Conservation (phyloP, 2,888 invertebrate genomes). For the Euplagia quadripunctaria region DNA sequence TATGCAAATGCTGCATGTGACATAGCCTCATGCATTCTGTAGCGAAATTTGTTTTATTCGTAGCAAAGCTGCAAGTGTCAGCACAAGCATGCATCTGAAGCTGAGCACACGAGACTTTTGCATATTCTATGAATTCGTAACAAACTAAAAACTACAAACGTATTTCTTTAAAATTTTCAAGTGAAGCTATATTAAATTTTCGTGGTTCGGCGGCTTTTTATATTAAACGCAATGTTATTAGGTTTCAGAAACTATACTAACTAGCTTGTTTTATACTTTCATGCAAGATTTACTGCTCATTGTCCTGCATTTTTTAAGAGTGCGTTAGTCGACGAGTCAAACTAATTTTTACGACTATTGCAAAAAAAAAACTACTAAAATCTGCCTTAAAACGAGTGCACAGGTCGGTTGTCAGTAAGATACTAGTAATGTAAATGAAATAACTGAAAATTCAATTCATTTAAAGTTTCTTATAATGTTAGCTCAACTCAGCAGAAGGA, state of each 20-base stretch:
- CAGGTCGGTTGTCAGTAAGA: no score
- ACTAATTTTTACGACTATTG: no score
- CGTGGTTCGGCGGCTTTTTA: slow-evolving; percentile 38
- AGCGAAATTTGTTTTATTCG: slow-evolving; percentile 12
- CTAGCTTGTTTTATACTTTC: slow-evolving; percentile 25
- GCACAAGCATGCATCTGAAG: slow-evolving; percentile 14
- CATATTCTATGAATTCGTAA: slow-evolving; percentile 29
- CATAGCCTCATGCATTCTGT: neutral
- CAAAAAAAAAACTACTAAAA: no score
- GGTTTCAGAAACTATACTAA: slow-evolving; percentile 24
- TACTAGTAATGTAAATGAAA: no score
- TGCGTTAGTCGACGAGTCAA: neutral
- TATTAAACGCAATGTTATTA: slow-evolving; percentile 49
- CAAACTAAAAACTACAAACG: slow-evolving; percentile 28
- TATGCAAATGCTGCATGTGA: neutral
- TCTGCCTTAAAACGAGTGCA: no score
- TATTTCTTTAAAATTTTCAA: slow-evolving; percentile 33
- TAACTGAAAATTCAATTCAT: no score
- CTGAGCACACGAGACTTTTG: slow-evolving; percentile 18
- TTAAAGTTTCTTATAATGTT: no score
- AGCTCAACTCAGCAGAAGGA: no score
- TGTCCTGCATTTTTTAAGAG: neutral
- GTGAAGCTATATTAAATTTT: slow-evolving; percentile 37
- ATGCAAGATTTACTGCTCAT: slow-evolving; percentile 4
- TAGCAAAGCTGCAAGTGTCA: slow-evolving; percentile 8